phyloP scores from a whole-genome alignment of 2,113 vertebrate species.

The Malaclemys terrapin region DNA sequence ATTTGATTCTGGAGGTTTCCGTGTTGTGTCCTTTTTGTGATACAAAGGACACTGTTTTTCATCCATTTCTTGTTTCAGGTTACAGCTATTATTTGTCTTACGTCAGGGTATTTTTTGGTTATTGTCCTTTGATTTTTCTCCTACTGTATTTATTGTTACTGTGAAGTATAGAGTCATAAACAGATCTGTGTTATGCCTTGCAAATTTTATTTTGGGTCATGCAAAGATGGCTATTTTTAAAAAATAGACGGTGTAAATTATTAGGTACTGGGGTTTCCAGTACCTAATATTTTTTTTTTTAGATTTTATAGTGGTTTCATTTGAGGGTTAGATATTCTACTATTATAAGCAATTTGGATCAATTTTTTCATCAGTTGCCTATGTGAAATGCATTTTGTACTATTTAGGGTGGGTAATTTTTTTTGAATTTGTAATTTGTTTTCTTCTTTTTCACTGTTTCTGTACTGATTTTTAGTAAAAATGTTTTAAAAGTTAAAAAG shows the following conservation, averaged over 20 bases:
- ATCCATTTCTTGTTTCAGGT: too few species aligned
- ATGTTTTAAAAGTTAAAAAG: not conserved
- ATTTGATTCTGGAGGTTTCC: not conserved
- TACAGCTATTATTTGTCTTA: too few species aligned
- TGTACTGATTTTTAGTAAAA: not conserved
- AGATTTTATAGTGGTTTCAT: not conserved
- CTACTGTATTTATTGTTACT: too few species aligned
- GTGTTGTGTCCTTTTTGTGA: not conserved
- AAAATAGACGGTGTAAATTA: not conserved
- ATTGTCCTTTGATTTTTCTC: too few species aligned
- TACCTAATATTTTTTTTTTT: not conserved
- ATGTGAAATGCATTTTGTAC: not conserved
- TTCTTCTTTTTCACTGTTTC: not conserved
- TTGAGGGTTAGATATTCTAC: not conserved
- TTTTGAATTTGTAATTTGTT: not conserved
- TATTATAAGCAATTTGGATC: not conserved
- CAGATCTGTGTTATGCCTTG: not conserved
- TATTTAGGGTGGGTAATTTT: not conserved
- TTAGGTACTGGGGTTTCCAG: not conserved
- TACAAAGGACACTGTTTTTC: not conserved
- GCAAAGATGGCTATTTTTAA: too few species aligned
- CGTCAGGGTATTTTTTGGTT: too few species aligned
- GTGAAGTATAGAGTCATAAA: too few species aligned
- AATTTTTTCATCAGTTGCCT: not conserved
- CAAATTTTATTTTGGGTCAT: too few species aligned